These are phyloP conservation scores for Drosophila takahashii DNA, from an alignment of 1,140 invertebrate genomes.

Conservation along the genomic window DNA sequence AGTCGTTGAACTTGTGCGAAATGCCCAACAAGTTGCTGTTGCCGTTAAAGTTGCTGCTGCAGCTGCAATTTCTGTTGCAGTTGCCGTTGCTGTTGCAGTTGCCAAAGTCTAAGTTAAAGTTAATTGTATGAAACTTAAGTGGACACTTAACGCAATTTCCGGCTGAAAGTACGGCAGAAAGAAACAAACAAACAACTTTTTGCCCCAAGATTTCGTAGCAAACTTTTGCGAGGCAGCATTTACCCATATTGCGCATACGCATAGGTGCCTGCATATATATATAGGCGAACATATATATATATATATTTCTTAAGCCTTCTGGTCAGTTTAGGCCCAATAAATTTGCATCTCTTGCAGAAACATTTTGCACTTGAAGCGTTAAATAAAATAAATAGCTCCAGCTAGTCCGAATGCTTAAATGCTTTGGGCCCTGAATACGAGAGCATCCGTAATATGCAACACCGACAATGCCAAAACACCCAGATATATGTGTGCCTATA, in stretches of 20 bases:
- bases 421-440: slow-evolving; percentile 24
- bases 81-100: slow-evolving; percentile 39
- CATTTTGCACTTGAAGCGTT: slow-evolving; percentile 54
- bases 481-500: slow-evolving; percentile 15
- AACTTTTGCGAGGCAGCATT: slow-evolving; percentile 46
- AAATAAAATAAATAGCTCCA: slow-evolving; percentile 60
- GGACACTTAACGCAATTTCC: slow-evolving; percentile 74
- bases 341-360: slow-evolving; percentile 47
- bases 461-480: slow-evolving; percentile 21
- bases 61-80: slow-evolving; percentile 22
- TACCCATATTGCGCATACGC: slow-evolving; percentile 16
- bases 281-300: background rate
- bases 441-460: slow-evolving; percentile 32
- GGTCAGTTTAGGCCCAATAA: slow-evolving; percentile 32
- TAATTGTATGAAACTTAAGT: slow-evolving; percentile 76
- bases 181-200: slow-evolving; percentile 58
- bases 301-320: background rate
- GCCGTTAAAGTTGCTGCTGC: slow-evolving; percentile 32
- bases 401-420: slow-evolving; percentile 52
- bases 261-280: background rate
- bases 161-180: slow-evolving; percentile 49
- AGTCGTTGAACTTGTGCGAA: slow-evolving; percentile 54
- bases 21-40: slow-evolving; percentile 53
- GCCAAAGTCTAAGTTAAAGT: slow-evolving; percentile 67
- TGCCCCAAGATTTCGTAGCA: slow-evolving; percentile 50